Conservation (phyloP, 2,888 invertebrate species). For the Elmis aenea region DNA sequence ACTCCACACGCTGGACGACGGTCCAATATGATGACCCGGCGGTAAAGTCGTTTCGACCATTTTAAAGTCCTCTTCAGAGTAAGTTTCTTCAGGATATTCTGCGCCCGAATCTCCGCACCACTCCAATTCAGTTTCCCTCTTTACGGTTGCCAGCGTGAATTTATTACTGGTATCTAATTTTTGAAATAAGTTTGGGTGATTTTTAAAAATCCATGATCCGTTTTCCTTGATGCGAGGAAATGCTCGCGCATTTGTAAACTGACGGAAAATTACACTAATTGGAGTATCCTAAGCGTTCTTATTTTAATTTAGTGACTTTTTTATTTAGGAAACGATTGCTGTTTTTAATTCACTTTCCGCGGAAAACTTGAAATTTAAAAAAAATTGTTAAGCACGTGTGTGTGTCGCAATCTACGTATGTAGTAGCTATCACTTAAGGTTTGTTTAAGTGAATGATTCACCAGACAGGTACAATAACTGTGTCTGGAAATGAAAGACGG, state of each 20-base stretch:
- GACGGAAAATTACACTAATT: not conserved
- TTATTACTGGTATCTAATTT: conserved; percentile 1
- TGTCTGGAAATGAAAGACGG: conserved; percentile 12
- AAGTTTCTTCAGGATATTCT: conserved; percentile 33
- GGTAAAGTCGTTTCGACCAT: conserved; percentile 43
- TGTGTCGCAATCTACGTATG: too few relatives aligned
- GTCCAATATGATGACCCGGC: conserved; percentile 17
- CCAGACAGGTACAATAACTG: too few relatives aligned
- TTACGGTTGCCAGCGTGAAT: conserved; percentile 42
- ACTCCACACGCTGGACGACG: conserved; percentile 24
- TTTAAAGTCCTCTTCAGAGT: conserved; percentile 35
- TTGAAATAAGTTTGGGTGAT: not conserved
- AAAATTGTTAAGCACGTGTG: too few relatives aligned
- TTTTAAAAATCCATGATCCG: conserved; percentile 3
- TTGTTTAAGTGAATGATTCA: too few relatives aligned
- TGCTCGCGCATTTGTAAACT: not conserved
- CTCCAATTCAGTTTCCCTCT: conserved; percentile 41
- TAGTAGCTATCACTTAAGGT: too few relatives aligned
- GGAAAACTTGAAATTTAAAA: too few relatives aligned
- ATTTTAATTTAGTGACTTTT: too few relatives aligned
- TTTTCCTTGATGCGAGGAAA: not conserved
- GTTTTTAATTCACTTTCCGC: too few relatives aligned
- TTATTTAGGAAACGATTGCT: too few relatives aligned
- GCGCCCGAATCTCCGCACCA: conserved; percentile 38
- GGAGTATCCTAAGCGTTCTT: too few relatives aligned